phyloP scores from a whole-genome alignment of 1,140 invertebrate species.

The Diachasmimorpha longicaudata region DNA sequence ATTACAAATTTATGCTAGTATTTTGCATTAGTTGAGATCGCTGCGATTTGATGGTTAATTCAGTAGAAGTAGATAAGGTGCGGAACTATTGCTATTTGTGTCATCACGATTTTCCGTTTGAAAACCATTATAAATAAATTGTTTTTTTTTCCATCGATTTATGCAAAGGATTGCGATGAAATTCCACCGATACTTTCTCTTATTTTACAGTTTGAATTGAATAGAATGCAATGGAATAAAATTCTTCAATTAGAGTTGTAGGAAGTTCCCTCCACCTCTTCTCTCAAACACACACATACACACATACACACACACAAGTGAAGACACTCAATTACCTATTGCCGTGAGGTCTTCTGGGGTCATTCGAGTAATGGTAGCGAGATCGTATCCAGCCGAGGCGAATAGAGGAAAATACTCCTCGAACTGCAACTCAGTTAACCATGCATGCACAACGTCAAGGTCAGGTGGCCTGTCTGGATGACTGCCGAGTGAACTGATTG shows the following conservation, averaged over 20 bases:
- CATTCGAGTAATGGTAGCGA: constrained; percentile 96
- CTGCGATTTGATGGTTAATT: neutral
- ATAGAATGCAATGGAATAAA: neutral
- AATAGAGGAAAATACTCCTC: constrained; percentile 96
- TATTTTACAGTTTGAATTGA: neutral
- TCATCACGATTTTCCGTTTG: neutral
- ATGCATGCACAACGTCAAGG: constrained; percentile 90
- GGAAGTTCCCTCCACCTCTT: neutral
- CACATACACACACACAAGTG: too few relatives aligned
- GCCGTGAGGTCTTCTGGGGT: constrained; percentile 92
- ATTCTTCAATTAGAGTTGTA: neutral
- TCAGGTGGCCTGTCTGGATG: constrained; percentile 69
- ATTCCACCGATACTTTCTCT: neutral
- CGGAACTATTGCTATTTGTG: neutral
- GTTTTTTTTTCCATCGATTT: neutral
- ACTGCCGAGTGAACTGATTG: constrained; percentile 76
- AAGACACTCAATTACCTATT: constrained; percentile 63
- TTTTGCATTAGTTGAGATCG: too few relatives aligned
- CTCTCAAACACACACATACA: too few relatives aligned
- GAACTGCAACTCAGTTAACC: constrained; percentile 93
- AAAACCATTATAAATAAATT: neutral
- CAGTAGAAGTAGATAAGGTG: neutral
- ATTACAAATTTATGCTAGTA: too few relatives aligned
- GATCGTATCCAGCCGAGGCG: constrained; percentile 94
- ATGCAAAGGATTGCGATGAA: neutral